These are phyloP conservation scores for Poicephalus gulielmi DNA, from an alignment of 2,113 vertebrate species.

Conservation along the genomic window DNA sequence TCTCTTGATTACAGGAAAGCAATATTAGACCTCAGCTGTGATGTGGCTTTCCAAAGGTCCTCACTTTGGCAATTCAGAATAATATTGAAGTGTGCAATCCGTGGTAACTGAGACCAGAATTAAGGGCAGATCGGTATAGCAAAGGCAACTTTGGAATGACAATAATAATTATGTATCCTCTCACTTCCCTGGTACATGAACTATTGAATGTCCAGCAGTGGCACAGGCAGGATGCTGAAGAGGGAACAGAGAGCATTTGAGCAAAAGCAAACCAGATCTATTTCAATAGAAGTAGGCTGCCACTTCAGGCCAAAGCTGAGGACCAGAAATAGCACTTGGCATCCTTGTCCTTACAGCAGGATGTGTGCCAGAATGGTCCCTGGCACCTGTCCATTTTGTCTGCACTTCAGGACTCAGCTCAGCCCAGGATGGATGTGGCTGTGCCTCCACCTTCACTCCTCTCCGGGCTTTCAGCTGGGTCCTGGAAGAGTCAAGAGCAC, in stretches of 20 bases:
- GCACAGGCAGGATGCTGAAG: neutral
- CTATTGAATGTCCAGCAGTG: neutral
- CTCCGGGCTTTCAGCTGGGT: neutral
- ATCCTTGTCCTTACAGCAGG: neutral
- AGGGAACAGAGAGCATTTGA: neutral
- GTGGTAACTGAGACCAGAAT: neutral
- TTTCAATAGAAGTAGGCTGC: neutral
- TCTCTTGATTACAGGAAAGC: neutral
- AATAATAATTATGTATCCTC: neutral
- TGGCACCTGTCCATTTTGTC: neutral
- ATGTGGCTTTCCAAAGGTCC: neutral
- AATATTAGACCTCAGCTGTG: neutral
- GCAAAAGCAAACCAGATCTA: neutral
- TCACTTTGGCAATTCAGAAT: neutral
- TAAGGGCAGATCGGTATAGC: neutral
- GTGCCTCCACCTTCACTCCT: neutral
- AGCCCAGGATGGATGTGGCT: neutral
- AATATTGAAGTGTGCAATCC: neutral
- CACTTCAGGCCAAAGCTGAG: neutral
- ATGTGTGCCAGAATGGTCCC: neutral
- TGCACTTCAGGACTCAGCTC: neutral
- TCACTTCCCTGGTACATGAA: neutral
- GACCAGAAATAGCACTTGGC: neutral
- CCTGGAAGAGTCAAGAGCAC: neutral
- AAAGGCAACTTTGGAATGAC: neutral